These are phyloP conservation scores for Bembecia ichneumoniformis DNA, from an alignment of 2,888 invertebrate genomes.

Conservation along the genomic window DNA sequence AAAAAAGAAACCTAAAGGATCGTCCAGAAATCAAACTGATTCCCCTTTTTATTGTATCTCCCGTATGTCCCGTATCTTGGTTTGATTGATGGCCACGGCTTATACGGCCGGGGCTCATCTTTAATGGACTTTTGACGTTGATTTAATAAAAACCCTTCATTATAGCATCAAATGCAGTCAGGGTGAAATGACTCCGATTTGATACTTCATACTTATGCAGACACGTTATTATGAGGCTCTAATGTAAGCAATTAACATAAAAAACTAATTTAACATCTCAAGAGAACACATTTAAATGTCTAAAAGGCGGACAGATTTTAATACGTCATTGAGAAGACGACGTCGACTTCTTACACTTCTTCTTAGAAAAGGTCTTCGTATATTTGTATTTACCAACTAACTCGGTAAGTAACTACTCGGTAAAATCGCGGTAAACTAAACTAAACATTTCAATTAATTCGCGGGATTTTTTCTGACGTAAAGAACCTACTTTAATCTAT, in stretches of 20 bases:
- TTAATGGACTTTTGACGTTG: slow-evolving; percentile 68
- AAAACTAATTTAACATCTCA: not conserved
- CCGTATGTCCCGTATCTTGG: slow-evolving; percentile 36
- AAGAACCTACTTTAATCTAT: too few species aligned
- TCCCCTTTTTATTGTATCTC: slow-evolving; percentile 21
- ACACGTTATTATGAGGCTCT: slow-evolving; percentile 8
- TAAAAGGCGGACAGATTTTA: too few species aligned
- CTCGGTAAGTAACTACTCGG: too few species aligned
- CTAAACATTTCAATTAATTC: too few species aligned
- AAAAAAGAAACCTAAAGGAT: slow-evolving; percentile 12
- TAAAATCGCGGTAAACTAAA: too few species aligned
- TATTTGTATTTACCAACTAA: too few species aligned
- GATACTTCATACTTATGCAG: slow-evolving; percentile 27
- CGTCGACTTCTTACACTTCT: too few species aligned
- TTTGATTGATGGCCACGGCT: slow-evolving; percentile 54
- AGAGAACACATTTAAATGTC: too few species aligned
- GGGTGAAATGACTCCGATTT: slow-evolving; percentile 13
- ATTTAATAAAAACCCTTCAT: slow-evolving; percentile 71
- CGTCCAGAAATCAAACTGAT: slow-evolving; percentile 8
- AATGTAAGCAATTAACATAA: slow-evolving; percentile 18
- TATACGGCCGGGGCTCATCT: slow-evolving; percentile 35
- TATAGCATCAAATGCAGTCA: slow-evolving; percentile 45
- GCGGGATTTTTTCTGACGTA: too few species aligned
- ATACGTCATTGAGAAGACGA: too few species aligned
- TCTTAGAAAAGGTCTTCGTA: too few species aligned